phyloP scores from a whole-genome alignment of 2,888 invertebrate genomes.

The Ceraclea dissimilis region DNA sequence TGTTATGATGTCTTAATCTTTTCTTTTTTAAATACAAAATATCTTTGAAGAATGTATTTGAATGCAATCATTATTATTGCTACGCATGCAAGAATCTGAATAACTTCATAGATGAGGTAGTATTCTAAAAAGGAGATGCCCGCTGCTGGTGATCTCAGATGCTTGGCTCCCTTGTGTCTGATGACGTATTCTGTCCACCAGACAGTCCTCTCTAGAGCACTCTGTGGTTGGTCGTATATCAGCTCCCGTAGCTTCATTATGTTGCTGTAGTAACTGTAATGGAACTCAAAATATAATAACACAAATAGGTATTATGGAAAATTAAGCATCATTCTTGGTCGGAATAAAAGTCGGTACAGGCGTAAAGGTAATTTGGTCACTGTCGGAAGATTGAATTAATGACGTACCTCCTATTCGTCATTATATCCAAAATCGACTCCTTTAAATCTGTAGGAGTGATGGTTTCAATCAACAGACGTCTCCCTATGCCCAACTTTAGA shows the following conservation, averaged over 20 bases:
- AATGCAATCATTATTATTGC: too few species aligned
- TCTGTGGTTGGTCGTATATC: conserved; percentile 35
- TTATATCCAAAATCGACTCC: conserved; percentile 6
- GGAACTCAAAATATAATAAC: neutral
- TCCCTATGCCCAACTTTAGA: conserved; percentile 10
- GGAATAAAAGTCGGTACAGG: too few species aligned
- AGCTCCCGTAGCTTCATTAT: conserved; percentile 17
- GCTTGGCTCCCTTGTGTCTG: conserved; percentile 40
- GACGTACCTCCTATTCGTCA: conserved; percentile 5
- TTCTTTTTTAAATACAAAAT: too few species aligned
- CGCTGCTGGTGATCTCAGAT: conserved; percentile 37
- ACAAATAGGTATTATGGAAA: neutral
- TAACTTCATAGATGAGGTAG: neutral
- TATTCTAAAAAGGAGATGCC: conserved; percentile 27
- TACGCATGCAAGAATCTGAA: neutral
- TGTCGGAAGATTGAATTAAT: too few species aligned
- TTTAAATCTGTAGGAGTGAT: conserved; percentile 10
- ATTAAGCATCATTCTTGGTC: too few species aligned
- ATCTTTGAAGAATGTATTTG: too few species aligned
- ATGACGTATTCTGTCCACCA: conserved; percentile 51
- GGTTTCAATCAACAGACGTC: conserved; percentile 4
- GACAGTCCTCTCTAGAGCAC: conserved; percentile 38
- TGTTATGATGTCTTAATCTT: too few species aligned
- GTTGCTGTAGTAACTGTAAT: conserved; percentile 28
- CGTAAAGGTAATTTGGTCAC: too few species aligned